Conservation (phyloP, 2,797 vertebrate species). For the Megaceryle alcyon region DNA sequence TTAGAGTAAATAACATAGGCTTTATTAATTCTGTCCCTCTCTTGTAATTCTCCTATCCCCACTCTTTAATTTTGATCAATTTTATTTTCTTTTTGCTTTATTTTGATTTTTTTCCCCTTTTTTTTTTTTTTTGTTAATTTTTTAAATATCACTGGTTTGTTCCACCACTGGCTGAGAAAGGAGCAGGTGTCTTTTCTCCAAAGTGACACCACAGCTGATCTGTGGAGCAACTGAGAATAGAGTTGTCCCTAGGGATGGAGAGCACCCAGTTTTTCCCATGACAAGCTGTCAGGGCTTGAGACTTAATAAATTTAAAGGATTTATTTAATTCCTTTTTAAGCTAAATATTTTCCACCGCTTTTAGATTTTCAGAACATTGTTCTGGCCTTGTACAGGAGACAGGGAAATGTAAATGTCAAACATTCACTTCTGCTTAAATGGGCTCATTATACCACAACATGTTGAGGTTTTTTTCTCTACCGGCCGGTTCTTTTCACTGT, state of each 20-base stretch:
- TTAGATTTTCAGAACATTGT: slow-evolving; percentile 23
- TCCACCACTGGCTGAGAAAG: slow-evolving; percentile 4
- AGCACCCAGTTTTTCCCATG: slow-evolving; percentile 33
- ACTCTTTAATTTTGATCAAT: slow-evolving; percentile 25
- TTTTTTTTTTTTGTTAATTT: slow-evolving; percentile 8
- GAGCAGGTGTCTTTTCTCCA: slow-evolving; percentile 11
- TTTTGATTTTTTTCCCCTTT: not conserved
- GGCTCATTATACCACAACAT: slow-evolving; percentile 47
- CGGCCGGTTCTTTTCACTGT: slow-evolving; percentile 58
- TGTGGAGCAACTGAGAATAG: slow-evolving; percentile 14
- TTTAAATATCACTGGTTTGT: not conserved
- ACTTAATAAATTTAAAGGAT: slow-evolving; percentile 5
- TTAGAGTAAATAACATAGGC: slow-evolving; percentile 44
- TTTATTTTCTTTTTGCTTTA: not conserved
- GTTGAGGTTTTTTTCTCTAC: slow-evolving; percentile 42
- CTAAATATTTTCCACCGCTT: slow-evolving; percentile 26
- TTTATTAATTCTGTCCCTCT: slow-evolving; percentile 39
- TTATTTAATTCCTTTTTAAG: not conserved
- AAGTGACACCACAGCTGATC: slow-evolving; percentile 32
- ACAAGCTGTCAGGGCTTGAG: slow-evolving; percentile 5
- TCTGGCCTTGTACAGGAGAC: slow-evolving; percentile 34
- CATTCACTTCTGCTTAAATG: slow-evolving; percentile 63
- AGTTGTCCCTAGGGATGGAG: slow-evolving; percentile 3
- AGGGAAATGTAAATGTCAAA: slow-evolving; percentile 68
- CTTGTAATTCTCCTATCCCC: slow-evolving; percentile 5